Percentiles rank a stretch among this genome's conserved stretches.
These are phyloP conservation scores for Amphibalanus amphitrite DNA, from an alignment of 1,140 invertebrate genomes.

Conservation along the genomic window DNA sequence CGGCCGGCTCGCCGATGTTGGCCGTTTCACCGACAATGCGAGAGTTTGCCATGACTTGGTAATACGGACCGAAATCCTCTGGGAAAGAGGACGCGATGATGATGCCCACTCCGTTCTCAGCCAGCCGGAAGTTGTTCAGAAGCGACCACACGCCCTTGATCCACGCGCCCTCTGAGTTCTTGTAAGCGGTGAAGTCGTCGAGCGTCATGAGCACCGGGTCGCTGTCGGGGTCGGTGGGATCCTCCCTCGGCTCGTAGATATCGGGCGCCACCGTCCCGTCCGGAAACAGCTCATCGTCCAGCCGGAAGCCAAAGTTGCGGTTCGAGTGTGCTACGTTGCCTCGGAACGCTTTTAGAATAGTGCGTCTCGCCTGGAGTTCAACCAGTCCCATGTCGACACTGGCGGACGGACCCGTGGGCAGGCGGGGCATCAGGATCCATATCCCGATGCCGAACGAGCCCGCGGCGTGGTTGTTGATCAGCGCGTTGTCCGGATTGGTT, in stretches of 20 bases:
- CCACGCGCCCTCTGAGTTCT: not conserved
- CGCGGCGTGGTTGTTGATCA: not conserved
- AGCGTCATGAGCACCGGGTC: not conserved
- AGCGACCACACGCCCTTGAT: not conserved
- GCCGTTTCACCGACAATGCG: not conserved
- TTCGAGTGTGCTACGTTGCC: not conserved
- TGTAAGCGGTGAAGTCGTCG: not conserved
- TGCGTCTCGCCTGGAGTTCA: not conserved
- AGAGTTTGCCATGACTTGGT: not conserved
- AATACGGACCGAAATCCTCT: not conserved
- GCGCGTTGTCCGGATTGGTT: not conserved
- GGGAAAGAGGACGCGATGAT: not conserved
- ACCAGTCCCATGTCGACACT: not conserved
- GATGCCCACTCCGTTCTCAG: not conserved
- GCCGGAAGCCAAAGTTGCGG: not conserved
- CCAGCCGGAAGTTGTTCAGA: not conserved
- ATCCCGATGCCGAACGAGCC: not conserved
- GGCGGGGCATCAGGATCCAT: not conserved
- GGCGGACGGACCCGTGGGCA: not conserved
- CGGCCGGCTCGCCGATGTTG: not conserved
- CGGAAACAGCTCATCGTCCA: not conserved
- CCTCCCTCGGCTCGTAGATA: not conserved
- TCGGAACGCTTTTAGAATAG: not conserved
- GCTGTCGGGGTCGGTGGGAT: not conserved
- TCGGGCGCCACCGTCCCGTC: not conserved